A percentile compares a stretch with the other conserved stretches of the same genome.
Conservation (phyloP, 2,797 vertebrate species). For the Psittacula echo region DNA sequence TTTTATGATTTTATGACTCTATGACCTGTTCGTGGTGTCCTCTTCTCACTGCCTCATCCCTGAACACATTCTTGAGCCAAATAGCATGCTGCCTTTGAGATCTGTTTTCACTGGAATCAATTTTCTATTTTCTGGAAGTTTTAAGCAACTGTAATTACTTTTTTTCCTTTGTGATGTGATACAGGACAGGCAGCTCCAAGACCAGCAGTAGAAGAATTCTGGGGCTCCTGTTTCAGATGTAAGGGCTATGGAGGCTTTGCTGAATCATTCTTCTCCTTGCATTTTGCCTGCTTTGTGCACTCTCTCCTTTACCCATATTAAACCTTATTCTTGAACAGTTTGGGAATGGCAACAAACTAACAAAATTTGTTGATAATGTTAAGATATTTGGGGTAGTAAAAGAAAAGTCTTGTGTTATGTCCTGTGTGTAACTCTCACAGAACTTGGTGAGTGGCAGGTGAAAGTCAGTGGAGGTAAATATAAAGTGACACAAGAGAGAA, state of each 20-base stretch:
- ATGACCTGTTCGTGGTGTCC: neutral
- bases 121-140: neutral
- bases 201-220: too few species aligned
- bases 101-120: neutral
- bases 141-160: neutral
- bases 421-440: neutral
- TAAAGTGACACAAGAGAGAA: neutral
- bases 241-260: neutral
- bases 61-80: neutral
- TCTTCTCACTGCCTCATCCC: neutral
- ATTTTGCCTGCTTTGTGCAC: neutral
- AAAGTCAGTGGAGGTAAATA: neutral
- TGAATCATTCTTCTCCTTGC: neutral
- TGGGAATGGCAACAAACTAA: neutral
- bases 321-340: neutral
- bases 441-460: neutral
- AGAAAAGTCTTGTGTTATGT: neutral
- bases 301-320: neutral
- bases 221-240: neutral
- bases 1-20: neutral
- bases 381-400: neutral
- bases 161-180: neutral
- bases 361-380: neutral
- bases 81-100: neutral
- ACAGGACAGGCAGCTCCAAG: neutral